Evolutionary conservation across 2,888 invertebrate species (phyloP).

Genomic region (Eupithecia pulchellata): DNA sequence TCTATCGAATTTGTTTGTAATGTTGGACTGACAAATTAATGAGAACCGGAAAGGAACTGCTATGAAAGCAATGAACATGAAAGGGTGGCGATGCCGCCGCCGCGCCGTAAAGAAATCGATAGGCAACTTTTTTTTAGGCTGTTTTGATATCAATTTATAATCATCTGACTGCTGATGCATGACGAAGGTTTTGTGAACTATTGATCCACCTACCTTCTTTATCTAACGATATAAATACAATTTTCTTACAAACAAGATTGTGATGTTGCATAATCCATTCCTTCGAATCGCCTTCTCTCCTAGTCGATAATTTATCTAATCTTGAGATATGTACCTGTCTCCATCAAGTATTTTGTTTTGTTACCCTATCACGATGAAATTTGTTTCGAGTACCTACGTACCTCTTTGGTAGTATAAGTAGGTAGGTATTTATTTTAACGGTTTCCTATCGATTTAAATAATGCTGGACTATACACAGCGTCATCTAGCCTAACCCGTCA

Average conservation of each 20-base stretch:
- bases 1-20: background rate
- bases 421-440: background rate
- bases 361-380: background rate
- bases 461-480: too few species aligned
- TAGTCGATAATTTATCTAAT: constrained; percentile 1
- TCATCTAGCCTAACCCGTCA: too few species aligned
- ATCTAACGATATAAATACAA: background rate
- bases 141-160: too few species aligned
- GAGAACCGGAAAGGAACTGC: too few species aligned
- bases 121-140: too few species aligned
- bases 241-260: background rate
- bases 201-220: background rate
- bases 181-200: background rate
- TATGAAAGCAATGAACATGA: too few species aligned
- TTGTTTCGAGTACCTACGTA: constrained; percentile 1
- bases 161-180: background rate
- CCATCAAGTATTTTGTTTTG: constrained; percentile 29
- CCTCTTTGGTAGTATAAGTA: background rate
- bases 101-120: too few species aligned
- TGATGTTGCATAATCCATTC: background rate
- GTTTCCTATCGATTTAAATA: too few species aligned
- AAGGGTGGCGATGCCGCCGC: too few species aligned
- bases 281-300: background rate
- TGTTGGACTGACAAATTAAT: background rate
- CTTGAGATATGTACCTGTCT: background rate